Evolutionary conservation across 2,797 vertebrate genomes (phyloP).

Genomic region (Decapterus maruadsi): DNA sequence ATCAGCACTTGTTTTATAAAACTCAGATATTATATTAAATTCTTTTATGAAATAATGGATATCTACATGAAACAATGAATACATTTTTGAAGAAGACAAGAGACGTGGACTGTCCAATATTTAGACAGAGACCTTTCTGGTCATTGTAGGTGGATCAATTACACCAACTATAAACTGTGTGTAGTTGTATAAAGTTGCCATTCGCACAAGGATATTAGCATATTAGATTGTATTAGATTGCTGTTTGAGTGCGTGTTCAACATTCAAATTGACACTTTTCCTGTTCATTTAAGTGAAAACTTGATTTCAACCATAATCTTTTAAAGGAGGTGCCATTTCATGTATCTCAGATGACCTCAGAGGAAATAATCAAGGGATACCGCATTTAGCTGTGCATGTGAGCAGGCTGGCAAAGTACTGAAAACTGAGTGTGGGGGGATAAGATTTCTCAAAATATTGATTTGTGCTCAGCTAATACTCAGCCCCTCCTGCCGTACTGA

Average conservation of each 20-base stretch:
- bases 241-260: not conserved
- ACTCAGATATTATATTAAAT: not conserved
- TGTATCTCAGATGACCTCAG: not conserved
- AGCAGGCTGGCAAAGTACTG: not conserved
- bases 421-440: constrained; percentile 26
- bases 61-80: not conserved
- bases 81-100: not conserved
- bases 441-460: constrained; percentile 64
- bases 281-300: not conserved
- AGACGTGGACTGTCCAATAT: not conserved
- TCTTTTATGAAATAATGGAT: no score
- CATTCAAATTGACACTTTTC: not conserved
- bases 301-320: not conserved
- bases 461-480: constrained; percentile 65
- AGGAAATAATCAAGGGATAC: not conserved
- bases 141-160: not conserved
- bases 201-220: no score
- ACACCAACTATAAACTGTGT: not conserved
- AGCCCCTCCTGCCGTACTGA: constrained; percentile 21
- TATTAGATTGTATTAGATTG: not conserved
- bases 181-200: no score
- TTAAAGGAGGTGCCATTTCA: not conserved
- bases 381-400: not conserved
- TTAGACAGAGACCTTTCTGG: not conserved
- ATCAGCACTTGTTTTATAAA: not conserved